phyloP scores from a whole-genome alignment of 2,113 vertebrate species.

The Zosterops japonicus region DNA sequence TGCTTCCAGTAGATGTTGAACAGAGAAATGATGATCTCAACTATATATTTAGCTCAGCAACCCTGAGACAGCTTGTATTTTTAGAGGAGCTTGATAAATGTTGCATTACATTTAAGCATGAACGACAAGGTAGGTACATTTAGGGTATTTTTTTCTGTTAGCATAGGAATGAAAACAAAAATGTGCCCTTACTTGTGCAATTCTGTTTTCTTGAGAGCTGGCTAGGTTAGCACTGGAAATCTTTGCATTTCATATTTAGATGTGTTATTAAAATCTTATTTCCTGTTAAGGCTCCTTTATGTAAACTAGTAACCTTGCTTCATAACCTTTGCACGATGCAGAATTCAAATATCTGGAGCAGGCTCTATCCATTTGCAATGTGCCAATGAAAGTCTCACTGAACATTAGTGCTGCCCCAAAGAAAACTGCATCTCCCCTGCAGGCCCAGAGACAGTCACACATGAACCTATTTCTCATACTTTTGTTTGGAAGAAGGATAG shows the following conservation, averaged over 20 bases:
- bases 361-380: background rate
- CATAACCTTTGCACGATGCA: background rate
- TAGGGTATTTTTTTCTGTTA: background rate
- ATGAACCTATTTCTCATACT: background rate
- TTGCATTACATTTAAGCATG: conserved; percentile 41
- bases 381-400: background rate
- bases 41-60: conserved; percentile 55
- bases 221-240: background rate
- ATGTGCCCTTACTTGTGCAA: background rate
- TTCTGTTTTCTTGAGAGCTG: background rate
- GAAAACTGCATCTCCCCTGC: background rate
- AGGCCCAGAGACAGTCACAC: background rate
- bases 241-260: conserved; percentile 19
- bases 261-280: background rate
- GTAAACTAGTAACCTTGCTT: background rate
- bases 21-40: conserved; percentile 40
- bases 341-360: background rate
- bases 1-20: background rate
- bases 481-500: background rate
- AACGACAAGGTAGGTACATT: background rate
- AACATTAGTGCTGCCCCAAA: background rate
- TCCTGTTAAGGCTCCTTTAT: background rate
- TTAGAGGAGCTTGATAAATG: conserved; percentile 59
- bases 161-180: background rate
- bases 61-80: conserved; percentile 53